A percentile compares a stretch with the other conserved stretches of the same genome.
phyloP scores from a whole-genome alignment of 2,888 invertebrate genomes.

The Oscheius sp. region DNA sequence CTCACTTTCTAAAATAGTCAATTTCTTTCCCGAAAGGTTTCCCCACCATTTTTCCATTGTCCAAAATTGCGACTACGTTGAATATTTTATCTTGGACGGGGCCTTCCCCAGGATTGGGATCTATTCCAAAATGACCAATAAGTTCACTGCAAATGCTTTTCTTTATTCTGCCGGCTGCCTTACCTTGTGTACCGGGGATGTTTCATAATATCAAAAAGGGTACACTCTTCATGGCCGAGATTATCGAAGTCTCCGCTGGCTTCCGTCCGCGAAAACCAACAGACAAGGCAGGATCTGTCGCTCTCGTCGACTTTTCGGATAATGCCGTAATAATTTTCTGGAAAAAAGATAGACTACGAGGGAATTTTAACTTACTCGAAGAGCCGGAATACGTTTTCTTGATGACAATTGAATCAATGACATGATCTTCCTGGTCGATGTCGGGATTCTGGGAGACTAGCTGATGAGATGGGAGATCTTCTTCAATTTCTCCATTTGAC shows the following conservation, averaged over 20 bases:
- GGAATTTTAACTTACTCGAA: not conserved
- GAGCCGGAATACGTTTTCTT: not conserved
- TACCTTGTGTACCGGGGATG: constrained; percentile 34
- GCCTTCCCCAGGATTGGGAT: too few relatives aligned
- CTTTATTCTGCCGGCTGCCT: too few relatives aligned
- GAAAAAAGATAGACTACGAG: not conserved
- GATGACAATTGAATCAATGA: constrained; percentile 32
- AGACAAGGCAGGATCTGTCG: constrained; percentile 35
- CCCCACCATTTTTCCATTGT: constrained; percentile 39
- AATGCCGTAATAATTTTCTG: constrained; percentile 31
- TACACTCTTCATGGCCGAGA: constrained; percentile 27
- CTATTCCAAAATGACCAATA: too few relatives aligned
- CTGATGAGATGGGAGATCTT: constrained; percentile 33
- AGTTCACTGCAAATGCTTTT: not conserved
- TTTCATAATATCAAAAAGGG: constrained; percentile 42
- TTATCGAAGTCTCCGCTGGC: not conserved
- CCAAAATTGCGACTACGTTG: constrained; percentile 35
- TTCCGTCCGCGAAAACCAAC: constrained; percentile 32
- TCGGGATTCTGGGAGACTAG: constrained; percentile 37
- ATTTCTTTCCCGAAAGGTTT: not conserved
- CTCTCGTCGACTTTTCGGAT: constrained; percentile 27
- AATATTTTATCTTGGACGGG: not conserved
- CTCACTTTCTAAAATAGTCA: constrained; percentile 9
- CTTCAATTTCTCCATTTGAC: constrained; percentile 36
- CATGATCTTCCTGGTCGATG: constrained; percentile 42